These are phyloP conservation scores for Orientallactaga bullata DNA, from an alignment of 2,113 vertebrate genomes.

Conservation along the genomic window DNA sequence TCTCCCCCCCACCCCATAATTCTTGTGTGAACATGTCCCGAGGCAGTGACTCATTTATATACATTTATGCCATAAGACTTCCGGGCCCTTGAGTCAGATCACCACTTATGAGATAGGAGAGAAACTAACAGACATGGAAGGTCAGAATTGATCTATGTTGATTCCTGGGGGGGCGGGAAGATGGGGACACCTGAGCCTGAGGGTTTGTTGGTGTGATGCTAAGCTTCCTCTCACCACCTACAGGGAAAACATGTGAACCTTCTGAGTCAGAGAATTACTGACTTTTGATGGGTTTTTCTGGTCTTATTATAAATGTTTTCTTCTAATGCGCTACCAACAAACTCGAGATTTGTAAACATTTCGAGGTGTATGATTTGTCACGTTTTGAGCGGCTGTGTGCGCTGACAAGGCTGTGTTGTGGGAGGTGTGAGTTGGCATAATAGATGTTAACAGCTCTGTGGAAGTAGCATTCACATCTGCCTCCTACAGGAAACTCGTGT, in stretches of 20 bases:
- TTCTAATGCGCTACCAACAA: slow-evolving; percentile 36
- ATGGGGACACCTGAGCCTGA: neutral
- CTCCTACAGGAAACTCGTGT: neutral
- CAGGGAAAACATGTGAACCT: neutral
- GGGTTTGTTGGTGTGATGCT: neutral
- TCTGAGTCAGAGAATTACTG: slow-evolving; percentile 45
- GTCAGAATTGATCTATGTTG: neutral
- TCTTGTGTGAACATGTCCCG: neutral
- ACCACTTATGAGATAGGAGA: neutral
- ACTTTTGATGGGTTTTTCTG: slow-evolving; percentile 61
- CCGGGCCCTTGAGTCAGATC: neutral
- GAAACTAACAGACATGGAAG: neutral
- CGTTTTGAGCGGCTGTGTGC: neutral
- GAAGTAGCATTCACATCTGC: slow-evolving; percentile 36
- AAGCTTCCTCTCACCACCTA: neutral
- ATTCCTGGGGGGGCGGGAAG: neutral
- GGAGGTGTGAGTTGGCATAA: neutral
- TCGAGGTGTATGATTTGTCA: slow-evolving; percentile 11
- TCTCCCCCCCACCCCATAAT: neutral
- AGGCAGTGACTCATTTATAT: neutral
- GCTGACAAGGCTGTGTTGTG: neutral
- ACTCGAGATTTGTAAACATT: slow-evolving; percentile 48
- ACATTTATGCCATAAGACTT: neutral
- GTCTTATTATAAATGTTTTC: slow-evolving; percentile 63
- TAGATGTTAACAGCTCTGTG: neutral